Base-by-base conservation (phyloP, 2,888 invertebrate species). In the Diarsia dahlii region DNA sequence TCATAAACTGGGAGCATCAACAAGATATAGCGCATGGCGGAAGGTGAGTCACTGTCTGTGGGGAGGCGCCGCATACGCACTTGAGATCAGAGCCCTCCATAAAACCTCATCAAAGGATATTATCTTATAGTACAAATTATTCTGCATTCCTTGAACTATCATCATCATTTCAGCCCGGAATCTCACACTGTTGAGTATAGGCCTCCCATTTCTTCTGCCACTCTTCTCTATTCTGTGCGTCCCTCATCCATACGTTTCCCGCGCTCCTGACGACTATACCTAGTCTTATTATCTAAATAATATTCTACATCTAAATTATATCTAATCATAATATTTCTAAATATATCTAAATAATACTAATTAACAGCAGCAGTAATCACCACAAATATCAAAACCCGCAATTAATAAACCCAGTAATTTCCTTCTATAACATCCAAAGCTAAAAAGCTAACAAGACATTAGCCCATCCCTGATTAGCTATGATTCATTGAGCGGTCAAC, bases 401-500 rank as follows among this genome's bases (percentile, higher is more conserved):
- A 68, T 87, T 56, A 85, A 76, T 74, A 77, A 71, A 39, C 66
- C 9, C 8, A 4, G 6, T 28, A 54, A 66, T 52, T 84, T 76
- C 78, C 82, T 79, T 45, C n/a, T 54, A 56, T 18, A 71, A 34
- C 28, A 3, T 45, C 18, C 2, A n/a, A 12, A 10, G 28, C 76
- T 81, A 80, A 87, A 87, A 84, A 83, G 63, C 60, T 66, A 79
- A 84, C 77, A 88, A 86, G 81, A 84, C 78, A 82, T 88, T 84
- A 87, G 79, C 54, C 15, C 46, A 71, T 56, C 48, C 74, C 92
- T 94, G 94, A 95, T 95, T 95, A 95, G 91, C 87, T 84, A 93
- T 95, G 95, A 95, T 95, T 93, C 93, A 95, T 94, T 93, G 93
- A 90, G 90, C 92, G 93, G 94, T 95, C 95, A 95, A 92, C 92